Evolutionary conservation across 2,113 vertebrate species (phyloP).

Genomic region (Galbula dea): DNA sequence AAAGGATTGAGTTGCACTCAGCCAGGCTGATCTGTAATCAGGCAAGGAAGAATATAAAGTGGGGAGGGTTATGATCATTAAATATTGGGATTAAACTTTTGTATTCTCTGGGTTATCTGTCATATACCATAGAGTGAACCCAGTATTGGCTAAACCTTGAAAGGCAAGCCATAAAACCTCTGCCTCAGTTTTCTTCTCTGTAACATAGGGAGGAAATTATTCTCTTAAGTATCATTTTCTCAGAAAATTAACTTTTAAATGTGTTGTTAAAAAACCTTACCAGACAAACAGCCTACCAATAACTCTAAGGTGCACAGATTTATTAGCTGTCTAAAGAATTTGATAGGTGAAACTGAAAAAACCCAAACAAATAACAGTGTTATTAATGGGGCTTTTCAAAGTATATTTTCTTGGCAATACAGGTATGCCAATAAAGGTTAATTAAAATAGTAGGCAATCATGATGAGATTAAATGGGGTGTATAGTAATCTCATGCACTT

Average conservation of each 20-base stretch:
- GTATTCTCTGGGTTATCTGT: neutral
- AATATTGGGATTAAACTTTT: neutral
- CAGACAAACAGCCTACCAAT: neutral
- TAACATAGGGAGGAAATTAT: neutral
- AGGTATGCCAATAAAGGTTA: slow-evolving; percentile 48
- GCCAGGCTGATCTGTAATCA: neutral
- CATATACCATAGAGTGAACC: neutral
- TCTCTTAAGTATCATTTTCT: neutral
- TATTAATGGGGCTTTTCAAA: slow-evolving; percentile 26
- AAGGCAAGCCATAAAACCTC: neutral
- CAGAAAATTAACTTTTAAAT: neutral
- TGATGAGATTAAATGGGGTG: slow-evolving; percentile 33
- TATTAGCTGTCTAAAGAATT: neutral
- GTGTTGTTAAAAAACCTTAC: neutral
- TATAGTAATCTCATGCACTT: slow-evolving; percentile 14
- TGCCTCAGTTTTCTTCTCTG: neutral
- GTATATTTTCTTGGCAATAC: slow-evolving; percentile 1
- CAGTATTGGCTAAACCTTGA: fast-evolving
- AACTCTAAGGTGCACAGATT: neutral
- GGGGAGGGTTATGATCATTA: neutral
- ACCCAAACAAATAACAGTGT: neutral
- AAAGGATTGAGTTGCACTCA: neutral
- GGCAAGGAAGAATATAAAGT: neutral
- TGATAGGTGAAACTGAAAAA: neutral
- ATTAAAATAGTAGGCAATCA: slow-evolving; percentile 46